These are phyloP conservation scores for Perizoma flavofasciatum DNA, from an alignment of 2,888 invertebrate genomes.

Conservation along the genomic window DNA sequence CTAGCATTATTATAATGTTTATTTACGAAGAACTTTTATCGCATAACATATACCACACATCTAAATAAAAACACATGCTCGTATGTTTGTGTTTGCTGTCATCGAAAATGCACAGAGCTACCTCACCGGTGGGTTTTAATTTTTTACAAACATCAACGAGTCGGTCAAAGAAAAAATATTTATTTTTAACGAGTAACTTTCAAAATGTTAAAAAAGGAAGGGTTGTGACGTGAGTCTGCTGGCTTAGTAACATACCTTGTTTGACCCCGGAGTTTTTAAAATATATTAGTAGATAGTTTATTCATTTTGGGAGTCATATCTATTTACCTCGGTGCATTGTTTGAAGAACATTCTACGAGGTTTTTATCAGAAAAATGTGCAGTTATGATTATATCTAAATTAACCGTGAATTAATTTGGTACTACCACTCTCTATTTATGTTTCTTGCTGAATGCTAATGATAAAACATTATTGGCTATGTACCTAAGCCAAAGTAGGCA, in stretches of 20 bases:
- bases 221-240: neutral
- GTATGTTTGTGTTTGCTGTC: conserved; percentile 62
- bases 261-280: neutral
- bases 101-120: conserved; percentile 60
- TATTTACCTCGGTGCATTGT: too few species aligned
- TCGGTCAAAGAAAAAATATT: conserved; percentile 55
- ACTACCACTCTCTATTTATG: too few species aligned
- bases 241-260: neutral
- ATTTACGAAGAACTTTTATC: neutral
- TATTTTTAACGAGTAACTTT: conserved; percentile 53
- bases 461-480: too few species aligned
- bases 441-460: too few species aligned
- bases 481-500: too few species aligned
- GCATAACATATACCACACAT: conserved; percentile 15
- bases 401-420: too few species aligned
- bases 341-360: too few species aligned
- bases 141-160: conserved; percentile 53
- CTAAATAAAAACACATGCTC: conserved; percentile 34
- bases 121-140: conserved; percentile 47
- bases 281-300: neutral
- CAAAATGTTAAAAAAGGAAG: conserved; percentile 16
- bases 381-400: too few species aligned
- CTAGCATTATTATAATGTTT: too few species aligned
- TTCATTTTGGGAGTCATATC: too few species aligned
- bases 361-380: too few species aligned